Evolutionary conservation across 2,888 invertebrate species (phyloP).

Genomic region (Cartodere bifasciata): DNA sequence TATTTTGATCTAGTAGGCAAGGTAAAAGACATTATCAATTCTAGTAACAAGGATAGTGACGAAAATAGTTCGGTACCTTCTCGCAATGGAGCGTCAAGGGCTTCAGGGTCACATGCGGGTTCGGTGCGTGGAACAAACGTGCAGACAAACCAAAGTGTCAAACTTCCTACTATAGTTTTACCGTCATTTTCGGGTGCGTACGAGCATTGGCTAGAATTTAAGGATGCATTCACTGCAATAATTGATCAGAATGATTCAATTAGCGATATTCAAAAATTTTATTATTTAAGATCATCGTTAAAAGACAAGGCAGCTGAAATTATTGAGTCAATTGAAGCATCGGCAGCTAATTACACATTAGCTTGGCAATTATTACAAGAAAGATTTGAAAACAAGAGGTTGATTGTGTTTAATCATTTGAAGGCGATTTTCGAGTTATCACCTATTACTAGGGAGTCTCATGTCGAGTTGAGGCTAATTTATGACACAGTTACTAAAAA

Average conservation of each 20-base stretch:
- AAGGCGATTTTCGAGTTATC: slow-evolving; percentile 15
- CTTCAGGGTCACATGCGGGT: too few relatives aligned
- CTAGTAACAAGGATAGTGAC: too few relatives aligned
- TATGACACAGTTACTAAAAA: slow-evolving; percentile 16
- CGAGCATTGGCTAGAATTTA: slow-evolving; percentile 1
- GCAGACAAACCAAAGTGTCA: too few relatives aligned
- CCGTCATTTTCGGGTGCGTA: background rate
- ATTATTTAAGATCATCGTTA: background rate
- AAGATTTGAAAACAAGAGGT: slow-evolving; percentile 15
- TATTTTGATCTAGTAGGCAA: too few relatives aligned
- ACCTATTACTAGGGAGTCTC: slow-evolving; percentile 11
- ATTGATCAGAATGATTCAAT: background rate
- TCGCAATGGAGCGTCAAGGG: too few relatives aligned
- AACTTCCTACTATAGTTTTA: background rate
- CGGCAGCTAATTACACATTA: slow-evolving; percentile 11
- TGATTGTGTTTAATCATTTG: slow-evolving; percentile 17
- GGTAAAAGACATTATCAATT: too few relatives aligned
- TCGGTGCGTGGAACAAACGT: too few relatives aligned
- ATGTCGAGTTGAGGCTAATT: slow-evolving; percentile 13
- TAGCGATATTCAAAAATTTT: slow-evolving; percentile 1
- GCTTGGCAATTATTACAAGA: slow-evolving; percentile 14
- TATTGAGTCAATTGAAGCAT: slow-evolving; percentile 1
- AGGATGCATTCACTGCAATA: background rate
- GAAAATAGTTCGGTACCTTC: too few relatives aligned
- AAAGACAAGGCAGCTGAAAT: background rate